Conservation (phyloP, 2,888 invertebrate genomes). For the Cabera pusaria region DNA sequence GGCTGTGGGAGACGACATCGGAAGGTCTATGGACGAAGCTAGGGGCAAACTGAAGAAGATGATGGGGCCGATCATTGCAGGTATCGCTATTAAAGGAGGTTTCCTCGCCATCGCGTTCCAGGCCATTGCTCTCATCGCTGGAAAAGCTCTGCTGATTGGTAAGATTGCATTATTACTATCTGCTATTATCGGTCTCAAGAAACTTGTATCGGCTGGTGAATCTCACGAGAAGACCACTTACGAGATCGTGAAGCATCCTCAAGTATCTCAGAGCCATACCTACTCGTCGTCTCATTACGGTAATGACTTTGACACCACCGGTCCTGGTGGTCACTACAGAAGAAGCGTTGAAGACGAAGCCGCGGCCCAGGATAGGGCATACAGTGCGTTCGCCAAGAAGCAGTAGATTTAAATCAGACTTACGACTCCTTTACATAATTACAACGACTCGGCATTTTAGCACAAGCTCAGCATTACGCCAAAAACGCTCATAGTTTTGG, state of each 20-base stretch:
- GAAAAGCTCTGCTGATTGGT: slow-evolving; percentile 91
- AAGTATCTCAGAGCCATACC: slow-evolving; percentile 89
- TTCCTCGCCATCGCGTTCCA: slow-evolving; percentile 90
- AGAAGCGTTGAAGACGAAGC: slow-evolving; percentile 83
- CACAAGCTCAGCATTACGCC: slow-evolving; percentile 17
- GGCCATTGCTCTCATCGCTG: slow-evolving; percentile 89
- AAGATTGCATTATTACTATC: slow-evolving; percentile 92
- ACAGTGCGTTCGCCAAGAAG: slow-evolving; percentile 78
- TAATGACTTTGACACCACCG: slow-evolving; percentile 83
- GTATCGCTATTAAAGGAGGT: slow-evolving; percentile 87
- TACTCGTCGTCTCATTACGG: slow-evolving; percentile 88
- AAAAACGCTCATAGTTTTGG: slow-evolving; percentile 40
- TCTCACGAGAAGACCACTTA: slow-evolving; percentile 91
- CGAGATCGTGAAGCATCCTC: slow-evolving; percentile 94
- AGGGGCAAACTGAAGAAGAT: slow-evolving; percentile 86
- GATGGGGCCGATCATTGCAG: slow-evolving; percentile 86
- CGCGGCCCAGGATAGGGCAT: slow-evolving; percentile 85
- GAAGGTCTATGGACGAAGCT: slow-evolving; percentile 78
- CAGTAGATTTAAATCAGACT: slow-evolving; percentile 52
- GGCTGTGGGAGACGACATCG: slow-evolving; percentile 65
- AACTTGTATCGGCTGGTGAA: slow-evolving; percentile 86
- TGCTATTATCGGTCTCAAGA: slow-evolving; percentile 91
- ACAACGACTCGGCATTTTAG: slow-evolving; percentile 59
- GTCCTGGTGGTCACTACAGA: slow-evolving; percentile 84
- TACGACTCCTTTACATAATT: slow-evolving; percentile 69